phyloP scores from a whole-genome alignment of 2,888 invertebrate species.

The Caenorhabditis auriculariae region DNA sequence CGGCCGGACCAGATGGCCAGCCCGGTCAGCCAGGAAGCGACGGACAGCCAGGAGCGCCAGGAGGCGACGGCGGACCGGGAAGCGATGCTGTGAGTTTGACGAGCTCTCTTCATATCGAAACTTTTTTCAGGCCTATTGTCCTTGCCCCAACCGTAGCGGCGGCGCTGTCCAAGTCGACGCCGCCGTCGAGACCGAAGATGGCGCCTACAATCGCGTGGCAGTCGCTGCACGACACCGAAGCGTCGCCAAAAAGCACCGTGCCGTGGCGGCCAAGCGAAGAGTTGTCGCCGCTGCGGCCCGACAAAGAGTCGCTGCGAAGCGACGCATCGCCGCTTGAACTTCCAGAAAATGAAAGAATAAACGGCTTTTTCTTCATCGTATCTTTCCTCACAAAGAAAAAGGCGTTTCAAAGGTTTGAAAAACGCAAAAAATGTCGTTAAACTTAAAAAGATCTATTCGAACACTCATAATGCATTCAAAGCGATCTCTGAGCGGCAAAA shows the following conservation, averaged over 20 bases:
- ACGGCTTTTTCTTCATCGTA: too few species aligned
- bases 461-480: too few species aligned
- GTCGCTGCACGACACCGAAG: conserved; percentile 12
- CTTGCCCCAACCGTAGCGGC: conserved; percentile 23
- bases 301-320: conserved; percentile 18
- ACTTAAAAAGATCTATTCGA: too few species aligned
- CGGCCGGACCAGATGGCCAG: conserved; percentile 27
- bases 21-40: conserved; percentile 30
- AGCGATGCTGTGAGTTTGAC: conserved; percentile 10
- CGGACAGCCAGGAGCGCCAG: conserved; percentile 31
- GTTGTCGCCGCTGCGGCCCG: too few species aligned
- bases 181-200: too few species aligned
- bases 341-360: too few species aligned
- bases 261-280: conserved; percentile 21
- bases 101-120: conserved; percentile 21
- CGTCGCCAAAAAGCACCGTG: conserved; percentile 18
- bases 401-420: too few species aligned
- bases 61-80: conserved; percentile 27
- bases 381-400: too few species aligned
- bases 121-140: conserved; percentile 16
- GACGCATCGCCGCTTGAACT: conserved; percentile 22
- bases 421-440: too few species aligned
- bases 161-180: too few species aligned
- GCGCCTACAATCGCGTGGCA: too few species aligned
- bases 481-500: too few species aligned